Base-by-base conservation (phyloP, 35 echinoderm and acorn worm genomes). In the Strongylocentrotus purpuratus region DNA sequence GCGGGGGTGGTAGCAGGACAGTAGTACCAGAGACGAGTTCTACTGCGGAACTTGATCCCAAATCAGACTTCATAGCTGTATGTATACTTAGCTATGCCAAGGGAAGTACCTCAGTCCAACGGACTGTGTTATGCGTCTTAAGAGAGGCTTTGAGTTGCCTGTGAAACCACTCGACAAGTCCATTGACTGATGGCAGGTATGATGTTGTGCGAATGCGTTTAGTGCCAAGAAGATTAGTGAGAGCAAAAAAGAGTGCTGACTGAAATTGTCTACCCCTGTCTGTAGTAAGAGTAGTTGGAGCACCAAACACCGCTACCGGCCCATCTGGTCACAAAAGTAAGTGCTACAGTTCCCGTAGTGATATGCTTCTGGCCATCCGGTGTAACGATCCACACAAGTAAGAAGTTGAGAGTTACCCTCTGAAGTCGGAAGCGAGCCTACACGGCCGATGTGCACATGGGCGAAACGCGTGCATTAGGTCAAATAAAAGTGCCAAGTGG, bases 1-100 rank as follows among this genome's bases (percentile, higher is more conserved):
- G n/a, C n/a, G n/a, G n/a, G n/a, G n/a, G n/a, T n/a, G n/a, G n/a
- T n/a, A n/a, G n/a, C n/a, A n/a, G n/a, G n/a, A n/a, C n/a, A n/a
- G n/a, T n/a, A n/a, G 96, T 95, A 28, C 92, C 96, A 65, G 61
- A 97, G n/a, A 97, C 96, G 33, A 95, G 20, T n/a, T 97, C 94
- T 13, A 94, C 96, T 13, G 96, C 41, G 13, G 58, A 87, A 89
- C 92, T 41, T 41, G 3, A 95, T 31, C 70, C 85, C 2, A 96
- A 20, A 88, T 97, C 96, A 12, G 31, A 45, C 47, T 97, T 95
- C 2, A 94, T n/a, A 9, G 95, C 78, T 45, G 96, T 60, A 10
- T 78, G 91, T 61, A 97, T 97, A 25, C 96, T 86, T n/a, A n/a
- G n/a, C n/a, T n/a, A n/a, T n/a, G n/a, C n/a, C n/a, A n/a, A n/a